Evolutionary conservation across 2,113 vertebrate species (phyloP).

Genomic region (Promerops cafer): DNA sequence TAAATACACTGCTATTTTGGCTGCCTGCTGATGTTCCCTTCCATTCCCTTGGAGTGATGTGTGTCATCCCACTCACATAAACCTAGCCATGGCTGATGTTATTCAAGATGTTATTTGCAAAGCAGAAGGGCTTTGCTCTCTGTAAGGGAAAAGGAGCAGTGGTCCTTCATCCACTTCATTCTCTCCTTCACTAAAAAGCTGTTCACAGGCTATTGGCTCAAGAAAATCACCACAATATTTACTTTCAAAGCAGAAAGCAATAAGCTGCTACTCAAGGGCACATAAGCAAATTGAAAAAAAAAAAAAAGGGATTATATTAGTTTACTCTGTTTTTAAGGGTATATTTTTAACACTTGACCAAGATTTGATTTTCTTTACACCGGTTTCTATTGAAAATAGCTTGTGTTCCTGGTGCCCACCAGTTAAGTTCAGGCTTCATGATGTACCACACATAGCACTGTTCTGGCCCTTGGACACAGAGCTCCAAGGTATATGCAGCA

Average conservation of each 20-base stretch:
- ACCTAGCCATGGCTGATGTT: neutral
- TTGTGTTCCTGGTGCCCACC: neutral
- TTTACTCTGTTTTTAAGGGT: neutral
- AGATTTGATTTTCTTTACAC: neutral
- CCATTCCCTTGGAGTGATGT: neutral
- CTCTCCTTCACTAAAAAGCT: neutral
- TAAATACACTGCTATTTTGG: slow-evolving; percentile 24
- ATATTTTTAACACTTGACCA: neutral
- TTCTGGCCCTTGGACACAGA: neutral
- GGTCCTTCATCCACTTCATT: neutral
- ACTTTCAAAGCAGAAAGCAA: neutral
- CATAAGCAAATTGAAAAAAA: neutral
- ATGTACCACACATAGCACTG: accelerated
- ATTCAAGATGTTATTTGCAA: neutral
- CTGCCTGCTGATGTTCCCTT: slow-evolving; percentile 29
- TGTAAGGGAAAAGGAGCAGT: neutral
- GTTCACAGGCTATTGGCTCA: neutral
- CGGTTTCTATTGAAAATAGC: neutral
- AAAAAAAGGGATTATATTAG: neutral
- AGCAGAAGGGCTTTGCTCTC: neutral
- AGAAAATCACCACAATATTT: neutral
- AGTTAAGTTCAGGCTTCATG: neutral
- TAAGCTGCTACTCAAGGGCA: neutral
- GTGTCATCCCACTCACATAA: neutral
- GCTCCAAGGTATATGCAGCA: neutral